phyloP scores from a whole-genome alignment of 1,140 invertebrate genomes.

The Atopsyche davidsoni region DNA sequence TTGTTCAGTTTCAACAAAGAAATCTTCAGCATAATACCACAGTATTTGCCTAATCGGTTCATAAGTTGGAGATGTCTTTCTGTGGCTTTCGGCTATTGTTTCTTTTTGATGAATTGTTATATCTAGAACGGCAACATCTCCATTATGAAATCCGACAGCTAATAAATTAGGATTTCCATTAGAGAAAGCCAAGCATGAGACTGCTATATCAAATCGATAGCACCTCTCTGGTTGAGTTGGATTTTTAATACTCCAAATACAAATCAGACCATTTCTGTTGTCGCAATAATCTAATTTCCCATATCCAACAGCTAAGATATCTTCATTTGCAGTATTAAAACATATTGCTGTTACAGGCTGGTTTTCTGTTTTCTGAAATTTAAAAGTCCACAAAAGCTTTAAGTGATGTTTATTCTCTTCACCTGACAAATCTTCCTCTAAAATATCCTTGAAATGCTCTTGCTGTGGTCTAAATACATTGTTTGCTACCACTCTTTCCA shows the following conservation, averaged over 20 bases:
- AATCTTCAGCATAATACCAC: constrained; percentile 48
- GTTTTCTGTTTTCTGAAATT: constrained; percentile 40
- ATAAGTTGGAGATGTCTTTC: constrained; percentile 50
- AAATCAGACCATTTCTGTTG: constrained; percentile 55
- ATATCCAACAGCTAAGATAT: constrained; percentile 65
- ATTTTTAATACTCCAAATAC: constrained; percentile 82
- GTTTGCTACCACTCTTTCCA: constrained; percentile 62
- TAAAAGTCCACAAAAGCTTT: constrained; percentile 58
- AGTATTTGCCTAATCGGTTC: constrained; percentile 61
- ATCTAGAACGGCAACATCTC: constrained; percentile 67
- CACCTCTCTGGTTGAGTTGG: constrained; percentile 71
- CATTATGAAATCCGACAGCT: constrained; percentile 74
- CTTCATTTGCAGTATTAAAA: constrained; percentile 59
- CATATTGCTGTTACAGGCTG: constrained; percentile 52
- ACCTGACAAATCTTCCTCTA: background rate
- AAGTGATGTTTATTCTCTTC: constrained; percentile 45
- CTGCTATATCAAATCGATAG: constrained; percentile 60
- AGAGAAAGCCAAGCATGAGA: constrained; percentile 72
- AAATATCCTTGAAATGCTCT: constrained; percentile 56
- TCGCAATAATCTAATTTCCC: constrained; percentile 55
- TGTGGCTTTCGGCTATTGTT: constrained; percentile 49
- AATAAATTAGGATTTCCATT: constrained; percentile 61
- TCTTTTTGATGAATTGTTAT: constrained; percentile 49
- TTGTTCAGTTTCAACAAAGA: constrained; percentile 40
- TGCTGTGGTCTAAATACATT: constrained; percentile 57